Evolutionary conservation across 2,113 vertebrate species (phyloP), one percentile per base, ranked within the genome.

Genomic region (Narcine bancroftii): DNA sequence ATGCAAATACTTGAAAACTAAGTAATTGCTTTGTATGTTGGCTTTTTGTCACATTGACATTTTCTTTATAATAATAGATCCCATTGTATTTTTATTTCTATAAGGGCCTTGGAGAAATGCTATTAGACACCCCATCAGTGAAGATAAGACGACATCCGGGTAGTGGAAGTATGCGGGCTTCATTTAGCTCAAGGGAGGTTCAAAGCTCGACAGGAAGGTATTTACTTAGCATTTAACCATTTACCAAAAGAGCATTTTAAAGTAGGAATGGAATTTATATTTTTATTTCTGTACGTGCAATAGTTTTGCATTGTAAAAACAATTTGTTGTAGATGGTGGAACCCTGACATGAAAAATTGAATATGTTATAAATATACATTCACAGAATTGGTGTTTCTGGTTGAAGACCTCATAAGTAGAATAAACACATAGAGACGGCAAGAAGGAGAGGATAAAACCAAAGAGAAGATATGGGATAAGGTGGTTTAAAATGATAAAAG

Each of bases 101-200:
- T 92, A 94, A 99, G 99, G 98, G 97, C 13, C 94, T 99, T 92
- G 97, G 97, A 91, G 97, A 98, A 92, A 96, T 97, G 94, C 97
- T 97, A 0, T 93, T 96, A 83, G 97, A 98, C 24, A 95, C 95
- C 6, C 97, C 97, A 45, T 99, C 97, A 47, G 97, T 97, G 60
- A 96, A 97, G 93, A 97, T 97, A 81, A 96, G 96, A 85, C 97
- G 96, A 69, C 95, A 97, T 60, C 94, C 95, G 0, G 93, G 97
- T 72, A 96, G 93, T 9, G 93, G 94, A 73, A 96, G 96, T 77
- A 93, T 96, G 29, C 96, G 97, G 42, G 96, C 97, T 0, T 97
- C 97, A 0, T 98, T 97, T 63, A 95, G 97, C 93, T 97, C 96
- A 36, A 97, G 97, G 93, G 97, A 97, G 93, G 94, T 95, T 83